phyloP scores from a whole-genome alignment of 2,113 vertebrate genomes.

The Collichthys lucidus region DNA sequence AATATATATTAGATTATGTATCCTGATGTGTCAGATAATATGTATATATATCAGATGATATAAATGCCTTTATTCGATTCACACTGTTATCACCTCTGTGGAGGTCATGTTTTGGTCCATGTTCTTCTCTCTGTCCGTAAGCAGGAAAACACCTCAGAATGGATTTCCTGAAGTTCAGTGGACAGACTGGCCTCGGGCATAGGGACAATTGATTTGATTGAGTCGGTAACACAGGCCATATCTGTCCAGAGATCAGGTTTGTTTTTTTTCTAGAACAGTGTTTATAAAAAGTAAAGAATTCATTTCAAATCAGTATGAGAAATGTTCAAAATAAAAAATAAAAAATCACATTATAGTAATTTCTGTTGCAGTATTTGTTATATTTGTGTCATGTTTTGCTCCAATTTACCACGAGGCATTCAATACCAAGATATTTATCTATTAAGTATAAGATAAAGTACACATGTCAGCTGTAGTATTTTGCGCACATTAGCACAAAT shows the following conservation, averaged over 20 bases:
- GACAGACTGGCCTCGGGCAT: conserved; percentile 32
- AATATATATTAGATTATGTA: conserved; percentile 31
- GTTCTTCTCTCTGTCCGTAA: conserved; percentile 29
- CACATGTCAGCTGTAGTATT: neutral
- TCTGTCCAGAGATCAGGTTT: neutral
- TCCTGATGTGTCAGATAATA: conserved; percentile 26
- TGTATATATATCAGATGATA: neutral
- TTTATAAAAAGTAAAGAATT: neutral
- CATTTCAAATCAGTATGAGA: neutral
- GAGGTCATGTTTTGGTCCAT: conserved; percentile 17
- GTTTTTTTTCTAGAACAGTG: conserved; percentile 2
- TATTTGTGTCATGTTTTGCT: neutral
- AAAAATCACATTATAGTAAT: neutral
- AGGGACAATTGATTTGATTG: conserved; percentile 65
- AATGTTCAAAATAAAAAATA: too few relatives aligned
- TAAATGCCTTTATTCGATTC: conserved; percentile 43
- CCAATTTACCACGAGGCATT: neutral
- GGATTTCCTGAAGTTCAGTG: conserved; percentile 41
- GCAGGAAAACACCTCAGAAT: conserved; percentile 42
- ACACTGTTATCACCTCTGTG: conserved; percentile 18
- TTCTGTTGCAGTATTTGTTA: neutral
- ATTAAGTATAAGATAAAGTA: neutral
- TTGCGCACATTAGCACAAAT: neutral
- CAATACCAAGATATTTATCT: neutral
- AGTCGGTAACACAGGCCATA: neutral